These are phyloP conservation scores for Ataeniobius toweri DNA, from an alignment of 2,797 vertebrate species.

Conservation along the genomic window DNA sequence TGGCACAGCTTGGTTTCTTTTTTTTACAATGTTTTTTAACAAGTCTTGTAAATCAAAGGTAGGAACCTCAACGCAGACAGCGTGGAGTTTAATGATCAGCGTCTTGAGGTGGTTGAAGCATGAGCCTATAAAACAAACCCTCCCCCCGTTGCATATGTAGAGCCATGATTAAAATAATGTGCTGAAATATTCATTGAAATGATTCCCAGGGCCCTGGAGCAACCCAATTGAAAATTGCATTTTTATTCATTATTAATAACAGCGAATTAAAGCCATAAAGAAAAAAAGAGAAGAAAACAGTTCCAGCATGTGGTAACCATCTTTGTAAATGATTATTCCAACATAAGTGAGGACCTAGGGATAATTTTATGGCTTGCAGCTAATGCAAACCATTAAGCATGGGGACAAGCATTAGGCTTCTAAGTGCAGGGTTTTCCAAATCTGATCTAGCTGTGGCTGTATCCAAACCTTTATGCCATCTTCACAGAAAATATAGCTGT, in stretches of 20 bases:
- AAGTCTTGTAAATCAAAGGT: slow-evolving; percentile 96
- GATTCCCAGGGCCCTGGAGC: slow-evolving; percentile 92
- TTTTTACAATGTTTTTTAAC: slow-evolving; percentile 92
- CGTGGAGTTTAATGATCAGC: slow-evolving; percentile 91
- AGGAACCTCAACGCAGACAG: slow-evolving; percentile 88
- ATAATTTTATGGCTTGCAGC: slow-evolving; percentile 91
- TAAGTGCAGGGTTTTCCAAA: slow-evolving; percentile 73
- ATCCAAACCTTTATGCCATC: slow-evolving; percentile 65
- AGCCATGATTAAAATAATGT: slow-evolving; percentile 99
- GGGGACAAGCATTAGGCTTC: slow-evolving; percentile 79
- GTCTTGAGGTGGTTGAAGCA: slow-evolving; percentile 87
- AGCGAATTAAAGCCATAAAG: slow-evolving; percentile 90
- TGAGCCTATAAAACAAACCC: slow-evolving; percentile 88
- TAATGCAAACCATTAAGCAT: slow-evolving; percentile 92
- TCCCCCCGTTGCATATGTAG: slow-evolving; percentile 83
- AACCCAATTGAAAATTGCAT: slow-evolving; percentile 92
- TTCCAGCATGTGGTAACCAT: slow-evolving; percentile 94
- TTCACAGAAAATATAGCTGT: slow-evolving; percentile 45
- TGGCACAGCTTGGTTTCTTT: slow-evolving; percentile 88
- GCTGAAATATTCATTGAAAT: slow-evolving; percentile 99
- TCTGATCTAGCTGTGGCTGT: slow-evolving; percentile 63
- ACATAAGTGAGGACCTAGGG: slow-evolving; percentile 86
- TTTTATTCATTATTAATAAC: slow-evolving; percentile 99
- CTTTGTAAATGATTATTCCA: slow-evolving; percentile 98
- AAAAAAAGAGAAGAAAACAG: slow-evolving; percentile 78